A percentile compares a stretch with the other conserved stretches of the same genome.
phyloP scores from a whole-genome alignment of 2,888 invertebrate genomes.

The Ormyrus rosae region DNA sequence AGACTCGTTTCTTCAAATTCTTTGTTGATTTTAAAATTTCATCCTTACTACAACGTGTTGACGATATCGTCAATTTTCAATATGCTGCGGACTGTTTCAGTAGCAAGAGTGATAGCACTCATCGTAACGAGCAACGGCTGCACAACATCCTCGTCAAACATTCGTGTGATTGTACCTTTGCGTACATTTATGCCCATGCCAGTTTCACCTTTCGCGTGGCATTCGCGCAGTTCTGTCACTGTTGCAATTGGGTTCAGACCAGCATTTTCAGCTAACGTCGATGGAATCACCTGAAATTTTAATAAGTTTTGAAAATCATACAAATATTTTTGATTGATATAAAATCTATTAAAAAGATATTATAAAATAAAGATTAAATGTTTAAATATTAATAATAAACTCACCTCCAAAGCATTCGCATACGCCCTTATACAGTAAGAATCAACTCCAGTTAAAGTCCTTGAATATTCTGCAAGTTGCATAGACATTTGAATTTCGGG shows the following conservation, averaged over 20 bases:
- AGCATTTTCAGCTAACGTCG: conserved; percentile 93
- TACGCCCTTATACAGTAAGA: conserved; percentile 97
- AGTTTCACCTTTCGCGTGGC: conserved; percentile 91
- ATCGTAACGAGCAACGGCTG: conserved; percentile 97
- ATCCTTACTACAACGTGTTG: conserved; percentile 76
- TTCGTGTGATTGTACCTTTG: conserved; percentile 97
- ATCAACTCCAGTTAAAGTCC: conserved; percentile 92
- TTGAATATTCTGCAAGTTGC: conserved; percentile 87
- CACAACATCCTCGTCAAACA: conserved; percentile 96
- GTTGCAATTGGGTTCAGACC: conserved; percentile 96
- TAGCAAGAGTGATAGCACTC: conserved; percentile 94
- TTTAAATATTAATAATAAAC: conserved; percentile 17
- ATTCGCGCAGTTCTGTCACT: conserved; percentile 96
- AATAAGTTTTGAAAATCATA: background rate
- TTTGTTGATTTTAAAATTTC: background rate
- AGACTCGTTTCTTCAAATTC: too few species aligned
- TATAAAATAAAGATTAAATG: background rate
- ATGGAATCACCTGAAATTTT: conserved; percentile 83
- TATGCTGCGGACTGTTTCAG: conserved; percentile 98
- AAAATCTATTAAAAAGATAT: background rate
- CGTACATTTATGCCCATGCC: conserved; percentile 97
- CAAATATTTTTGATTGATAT: background rate
- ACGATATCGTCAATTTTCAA: conserved; percentile 99
- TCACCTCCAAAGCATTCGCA: conserved; percentile 92
- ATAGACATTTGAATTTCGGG: conserved; percentile 97